Conservation (phyloP, 2,797 vertebrate species). For the Poecilia picta region DNA sequence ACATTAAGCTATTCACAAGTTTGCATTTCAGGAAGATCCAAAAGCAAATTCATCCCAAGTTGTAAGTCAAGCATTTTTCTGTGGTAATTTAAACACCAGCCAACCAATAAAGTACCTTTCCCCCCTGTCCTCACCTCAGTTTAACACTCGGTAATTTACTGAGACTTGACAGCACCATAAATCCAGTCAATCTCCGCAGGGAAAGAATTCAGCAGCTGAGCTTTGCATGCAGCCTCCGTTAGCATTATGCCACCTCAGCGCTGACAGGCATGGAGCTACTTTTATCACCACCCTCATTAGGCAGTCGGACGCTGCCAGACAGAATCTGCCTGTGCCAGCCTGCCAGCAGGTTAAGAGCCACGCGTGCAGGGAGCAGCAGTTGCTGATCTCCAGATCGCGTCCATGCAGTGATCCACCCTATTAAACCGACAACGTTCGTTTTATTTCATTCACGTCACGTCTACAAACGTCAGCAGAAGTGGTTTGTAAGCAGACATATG, state of each 20-base stretch:
- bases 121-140: neutral
- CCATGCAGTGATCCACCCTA: slow-evolving; percentile 23
- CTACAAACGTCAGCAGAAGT: neutral
- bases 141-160: neutral
- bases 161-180: slow-evolving; percentile 15
- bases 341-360: slow-evolving; percentile 28
- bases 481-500: neutral
- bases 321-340: slow-evolving; percentile 44
- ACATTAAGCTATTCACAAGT: neutral
- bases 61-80: neutral
- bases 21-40: neutral
- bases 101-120: neutral
- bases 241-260: slow-evolving; percentile 67
- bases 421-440: neutral
- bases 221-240: slow-evolving; percentile 27
- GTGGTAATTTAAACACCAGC: slow-evolving; percentile 3
- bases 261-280: slow-evolving; percentile 58
- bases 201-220: slow-evolving; percentile 20
- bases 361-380: slow-evolving; percentile 9
- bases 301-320: slow-evolving; percentile 42
- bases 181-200: slow-evolving; percentile 6
- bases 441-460: neutral
- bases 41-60: neutral
- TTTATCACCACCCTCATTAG: slow-evolving; percentile 71
- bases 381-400: neutral